Evolutionary conservation across 2,113 vertebrate species (phyloP), one percentile per base, ranked within the genome.

Genomic region (Nannospalax galili): DNA sequence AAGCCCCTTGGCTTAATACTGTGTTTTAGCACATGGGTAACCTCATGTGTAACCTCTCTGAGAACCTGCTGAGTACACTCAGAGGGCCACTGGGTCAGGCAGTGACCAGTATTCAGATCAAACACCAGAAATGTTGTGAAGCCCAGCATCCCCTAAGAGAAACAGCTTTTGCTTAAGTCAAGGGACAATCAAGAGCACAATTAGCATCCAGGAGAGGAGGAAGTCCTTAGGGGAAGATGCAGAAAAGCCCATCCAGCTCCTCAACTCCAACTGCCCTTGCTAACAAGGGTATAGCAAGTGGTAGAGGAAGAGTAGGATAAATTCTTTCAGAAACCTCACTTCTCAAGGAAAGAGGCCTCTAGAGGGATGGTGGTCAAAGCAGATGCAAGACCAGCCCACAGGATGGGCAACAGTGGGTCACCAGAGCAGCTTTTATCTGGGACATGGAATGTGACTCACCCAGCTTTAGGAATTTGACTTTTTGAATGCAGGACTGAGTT

Each of bases 401-500:
- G 72, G 37, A 32, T 0, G 1, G 14, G 22, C 72, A 11, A 7
- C 9, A 26, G 52, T 20, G 15, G 65, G 45, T 70, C 58, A 58
- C 16, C 86, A 19, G 16, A 26, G 77, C 45, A 60, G 80, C 20
- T 5, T 37, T 3, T 24, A 40, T 65, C 81, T 85, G 28, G 17
- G 65, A 91, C 91, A n/a, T 17, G 37, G 42, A 91, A 81, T 64
- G 20, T 35, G 87, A 48, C 60, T 48, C 2, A 1, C 37, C 26
- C 26, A 82, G 30, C 37, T 28, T 82, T 37, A 64, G 37, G 42
- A 90, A 75, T 32, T 11, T n/a, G 42, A 84, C 45, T 79, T 70
- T 92, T n/a, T 75, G 14, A 95, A 90, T 11, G 64, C 48, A 80
- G 45, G 60, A 58, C 62, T 88, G 19, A 84, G 86, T 58, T 94